These are phyloP conservation scores for Scotopteryx bipunctaria DNA, from an alignment of 2,888 invertebrate genomes.

Conservation along the genomic window DNA sequence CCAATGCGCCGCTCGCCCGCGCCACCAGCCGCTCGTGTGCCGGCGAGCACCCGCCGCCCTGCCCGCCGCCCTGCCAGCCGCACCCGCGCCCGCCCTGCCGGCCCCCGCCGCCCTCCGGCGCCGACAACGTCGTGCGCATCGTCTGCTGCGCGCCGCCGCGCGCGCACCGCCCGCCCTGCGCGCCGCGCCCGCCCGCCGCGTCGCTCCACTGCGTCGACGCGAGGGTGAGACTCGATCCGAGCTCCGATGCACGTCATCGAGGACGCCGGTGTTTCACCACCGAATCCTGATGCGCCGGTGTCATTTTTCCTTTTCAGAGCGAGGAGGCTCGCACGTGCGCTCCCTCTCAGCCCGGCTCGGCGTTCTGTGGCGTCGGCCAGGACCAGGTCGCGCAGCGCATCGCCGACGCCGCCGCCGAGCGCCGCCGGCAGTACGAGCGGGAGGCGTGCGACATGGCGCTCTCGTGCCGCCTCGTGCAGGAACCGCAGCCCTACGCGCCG, in stretches of 20 bases:
- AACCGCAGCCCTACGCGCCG: constrained; percentile 31
- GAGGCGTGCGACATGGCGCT: constrained; percentile 31
- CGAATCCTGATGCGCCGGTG: too few species aligned
- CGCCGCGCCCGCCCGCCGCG: constrained; percentile 16
- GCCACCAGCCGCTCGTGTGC: constrained; percentile 31
- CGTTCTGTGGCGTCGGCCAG: constrained; percentile 25
- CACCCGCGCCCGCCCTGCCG: constrained; percentile 34
- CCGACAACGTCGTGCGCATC: constrained; percentile 36
- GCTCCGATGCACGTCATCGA: background rate
- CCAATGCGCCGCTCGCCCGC: constrained; percentile 1
- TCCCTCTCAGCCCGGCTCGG: background rate
- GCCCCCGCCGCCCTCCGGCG: constrained; percentile 19
- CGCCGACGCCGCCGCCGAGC: constrained; percentile 37
- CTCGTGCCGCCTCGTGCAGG: constrained; percentile 14
- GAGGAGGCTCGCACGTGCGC: background rate
- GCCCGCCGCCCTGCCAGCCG: constrained; percentile 32
- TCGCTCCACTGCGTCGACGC: constrained; percentile 31
- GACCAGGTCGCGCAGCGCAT: constrained; percentile 47
- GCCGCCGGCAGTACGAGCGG: constrained; percentile 43
- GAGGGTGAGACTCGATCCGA: constrained; percentile 6
- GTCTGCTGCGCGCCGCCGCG: constrained; percentile 47
- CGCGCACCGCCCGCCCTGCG: constrained; percentile 45
- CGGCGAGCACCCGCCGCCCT: constrained; percentile 23
- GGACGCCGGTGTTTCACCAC: too few species aligned
- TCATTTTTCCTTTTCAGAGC: background rate